Evolutionary conservation across 2,888 invertebrate species (phyloP).

Genomic region (Cenopis cana): DNA sequence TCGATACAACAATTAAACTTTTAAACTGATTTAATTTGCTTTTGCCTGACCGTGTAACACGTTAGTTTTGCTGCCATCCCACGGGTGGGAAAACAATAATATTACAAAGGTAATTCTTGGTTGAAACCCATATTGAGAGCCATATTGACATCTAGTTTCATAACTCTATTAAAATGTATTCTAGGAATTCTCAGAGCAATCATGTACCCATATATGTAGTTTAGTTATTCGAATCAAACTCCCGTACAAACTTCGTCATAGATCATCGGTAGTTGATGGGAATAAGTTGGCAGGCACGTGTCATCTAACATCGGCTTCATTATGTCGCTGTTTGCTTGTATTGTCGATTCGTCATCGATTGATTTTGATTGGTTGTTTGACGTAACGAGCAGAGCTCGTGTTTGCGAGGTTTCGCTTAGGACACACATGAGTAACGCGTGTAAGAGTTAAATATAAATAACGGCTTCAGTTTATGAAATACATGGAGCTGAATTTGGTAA

Average conservation of each 20-base stretch:
- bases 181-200: neutral
- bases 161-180: neutral
- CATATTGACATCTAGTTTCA: neutral
- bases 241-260: conserved; percentile 15
- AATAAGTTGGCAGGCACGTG: conserved; percentile 29
- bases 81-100: neutral
- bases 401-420: neutral
- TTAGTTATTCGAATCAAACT: neutral
- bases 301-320: conserved; percentile 11
- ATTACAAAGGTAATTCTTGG: neutral
- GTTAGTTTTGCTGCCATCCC: neutral
- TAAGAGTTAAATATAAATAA: neutral
- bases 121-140: neutral
- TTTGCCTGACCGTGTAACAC: neutral
- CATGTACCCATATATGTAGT: neutral
- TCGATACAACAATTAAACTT: too few species aligned
- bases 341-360: conserved; percentile 4
- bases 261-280: conserved; percentile 18
- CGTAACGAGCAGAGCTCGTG: neutral
- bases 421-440: neutral
- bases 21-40: too few species aligned
- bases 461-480: neutral
- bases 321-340: conserved; percentile 1
- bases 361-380: conserved; percentile 16
- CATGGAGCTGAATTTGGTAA: too few species aligned